Conservation (phyloP, 2,888 invertebrate genomes). For the Boloria euphrosyne region DNA sequence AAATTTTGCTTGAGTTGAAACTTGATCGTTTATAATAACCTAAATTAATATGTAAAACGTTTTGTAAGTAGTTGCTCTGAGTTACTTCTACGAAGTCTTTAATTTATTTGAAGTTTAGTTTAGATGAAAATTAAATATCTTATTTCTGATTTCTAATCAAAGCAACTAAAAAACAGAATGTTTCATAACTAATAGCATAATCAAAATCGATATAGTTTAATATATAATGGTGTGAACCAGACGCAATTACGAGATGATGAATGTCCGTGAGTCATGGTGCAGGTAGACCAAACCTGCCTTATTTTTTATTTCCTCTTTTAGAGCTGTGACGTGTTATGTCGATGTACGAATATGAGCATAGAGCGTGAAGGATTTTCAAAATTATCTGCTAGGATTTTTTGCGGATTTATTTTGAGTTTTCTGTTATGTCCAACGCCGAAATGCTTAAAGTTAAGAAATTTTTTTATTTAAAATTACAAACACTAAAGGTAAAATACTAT, state of each 20-base stretch:
- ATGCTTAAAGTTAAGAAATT: too few relatives aligned
- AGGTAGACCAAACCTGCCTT: slow-evolving; percentile 47
- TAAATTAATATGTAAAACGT: too few relatives aligned
- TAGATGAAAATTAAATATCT: not conserved
- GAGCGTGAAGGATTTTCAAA: not conserved
- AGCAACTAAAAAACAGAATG: not conserved
- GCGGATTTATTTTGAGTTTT: too few relatives aligned
- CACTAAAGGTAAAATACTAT: too few relatives aligned
- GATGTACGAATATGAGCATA: not conserved
- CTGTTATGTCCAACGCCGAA: too few relatives aligned
- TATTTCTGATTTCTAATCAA: not conserved
- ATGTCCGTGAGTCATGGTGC: slow-evolving; percentile 49
- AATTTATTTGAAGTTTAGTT: too few relatives aligned
- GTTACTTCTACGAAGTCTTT: too few relatives aligned
- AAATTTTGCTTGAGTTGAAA: too few relatives aligned
- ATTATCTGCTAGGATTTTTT: too few relatives aligned
- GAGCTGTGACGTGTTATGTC: slow-evolving; percentile 6
- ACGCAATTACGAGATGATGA: slow-evolving; percentile 44
- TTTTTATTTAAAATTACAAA: too few relatives aligned
- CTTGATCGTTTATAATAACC: too few relatives aligned
- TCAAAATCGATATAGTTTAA: slow-evolving; percentile 26
- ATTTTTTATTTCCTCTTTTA: slow-evolving; percentile 32
- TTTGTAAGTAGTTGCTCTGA: too few relatives aligned
- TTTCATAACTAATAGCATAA: slow-evolving; percentile 14
- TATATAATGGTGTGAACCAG: slow-evolving; percentile 28